A percentile compares a stretch with the other conserved stretches of the same genome.
phyloP scores from a whole-genome alignment of 1,140 invertebrate species.

The Papilio machaon region DNA sequence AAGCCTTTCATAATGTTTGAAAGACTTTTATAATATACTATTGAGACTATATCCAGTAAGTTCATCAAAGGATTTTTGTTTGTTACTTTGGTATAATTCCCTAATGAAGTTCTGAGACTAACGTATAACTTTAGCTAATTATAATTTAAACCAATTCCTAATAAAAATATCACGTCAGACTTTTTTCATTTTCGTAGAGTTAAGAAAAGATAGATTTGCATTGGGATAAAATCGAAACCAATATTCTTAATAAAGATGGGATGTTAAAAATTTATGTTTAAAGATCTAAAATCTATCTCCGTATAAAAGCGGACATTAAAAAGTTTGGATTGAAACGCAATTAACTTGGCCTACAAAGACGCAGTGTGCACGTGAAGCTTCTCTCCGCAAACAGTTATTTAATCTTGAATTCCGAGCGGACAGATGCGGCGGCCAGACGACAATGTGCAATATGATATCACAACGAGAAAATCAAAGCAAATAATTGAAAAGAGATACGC shows the following conservation, averaged over 20 bases:
- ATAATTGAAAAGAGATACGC: neutral
- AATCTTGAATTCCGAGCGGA: conserved; percentile 1
- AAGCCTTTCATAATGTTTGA: neutral
- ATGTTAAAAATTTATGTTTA: neutral
- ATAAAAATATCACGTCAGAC: too few relatives aligned
- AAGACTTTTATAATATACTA: neutral
- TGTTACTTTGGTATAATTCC: neutral
- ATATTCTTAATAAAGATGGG: neutral
- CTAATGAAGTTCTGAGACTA: too few relatives aligned
- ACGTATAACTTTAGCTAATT: too few relatives aligned
- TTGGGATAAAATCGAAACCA: too few relatives aligned
- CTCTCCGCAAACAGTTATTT: conserved; percentile 28
- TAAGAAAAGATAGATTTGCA: too few relatives aligned
- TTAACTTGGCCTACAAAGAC: neutral
- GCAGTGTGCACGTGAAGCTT: conserved; percentile 17
- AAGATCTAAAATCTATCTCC: neutral
- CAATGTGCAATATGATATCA: neutral
- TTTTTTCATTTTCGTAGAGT: too few relatives aligned
- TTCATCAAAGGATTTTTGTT: neutral
- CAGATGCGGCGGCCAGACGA: conserved; percentile 10
- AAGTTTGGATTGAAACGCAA: conserved; percentile 23
- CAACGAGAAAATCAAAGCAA: neutral
- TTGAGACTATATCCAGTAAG: neutral
- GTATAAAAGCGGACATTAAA: conserved; percentile 11
- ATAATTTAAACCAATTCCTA: too few relatives aligned